Evolutionary conservation across 2,113 vertebrate genomes (phyloP).

Genomic region (Sigmodon hispidus): DNA sequence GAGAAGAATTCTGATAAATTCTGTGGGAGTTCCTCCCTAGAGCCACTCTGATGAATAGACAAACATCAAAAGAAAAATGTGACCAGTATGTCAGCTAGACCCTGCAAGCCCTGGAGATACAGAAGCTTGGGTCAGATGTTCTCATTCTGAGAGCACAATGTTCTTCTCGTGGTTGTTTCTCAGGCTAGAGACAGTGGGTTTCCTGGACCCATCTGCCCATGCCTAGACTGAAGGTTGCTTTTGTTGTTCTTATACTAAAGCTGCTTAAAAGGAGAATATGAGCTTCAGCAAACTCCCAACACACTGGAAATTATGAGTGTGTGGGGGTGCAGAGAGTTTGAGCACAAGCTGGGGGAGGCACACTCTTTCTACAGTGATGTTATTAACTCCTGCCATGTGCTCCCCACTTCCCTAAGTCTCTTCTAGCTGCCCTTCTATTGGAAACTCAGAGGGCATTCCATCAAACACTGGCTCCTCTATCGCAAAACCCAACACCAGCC

Average conservation of each 20-base stretch:
- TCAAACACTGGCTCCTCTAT: not conserved
- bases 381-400: not conserved
- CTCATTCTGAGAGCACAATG: not conserved
- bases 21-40: not conserved
- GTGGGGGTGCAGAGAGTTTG: not conserved
- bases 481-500: not conserved
- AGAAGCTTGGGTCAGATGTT: not conserved
- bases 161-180: not conserved
- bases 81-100: not conserved
- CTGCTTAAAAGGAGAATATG: not conserved
- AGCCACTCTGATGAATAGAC: not conserved
- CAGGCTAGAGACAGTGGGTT: not conserved
- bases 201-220: not conserved
- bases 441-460: no score
- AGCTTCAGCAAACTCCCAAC: not conserved
- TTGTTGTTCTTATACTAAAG: not conserved
- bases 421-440: not conserved
- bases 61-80: not conserved
- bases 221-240: not conserved
- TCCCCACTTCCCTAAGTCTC: accelerated
- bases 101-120: not conserved
- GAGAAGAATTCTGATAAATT: not conserved
- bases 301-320: not conserved
- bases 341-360: not conserved
- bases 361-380: not conserved